Base-by-base conservation (phyloP, 2,888 invertebrate genomes). In the Apoda limacodes region DNA sequence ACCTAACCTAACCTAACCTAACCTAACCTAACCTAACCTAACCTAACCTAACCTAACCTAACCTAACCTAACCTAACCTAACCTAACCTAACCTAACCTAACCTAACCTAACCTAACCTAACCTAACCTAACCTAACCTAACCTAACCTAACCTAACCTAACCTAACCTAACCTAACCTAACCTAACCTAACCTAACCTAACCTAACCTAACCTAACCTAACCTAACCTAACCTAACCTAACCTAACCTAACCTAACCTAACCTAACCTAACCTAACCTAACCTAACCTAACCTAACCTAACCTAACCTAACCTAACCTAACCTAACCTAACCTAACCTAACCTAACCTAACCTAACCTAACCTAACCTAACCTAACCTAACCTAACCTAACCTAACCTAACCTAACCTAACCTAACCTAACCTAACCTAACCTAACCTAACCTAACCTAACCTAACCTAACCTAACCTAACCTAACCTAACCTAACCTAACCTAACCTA, bases 1-100 rank as follows among this genome's bases (percentile, higher is more conserved):
- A 36, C 36, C 36, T 36, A 40, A 36, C 36, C 36, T 40, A 40
- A 40, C 36, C 36, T 40, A 36, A 40, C 36, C 36, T 36, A 40
- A 36, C 39, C 34, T 34, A 40, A 36, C 39, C 39, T 40, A 36
- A 40, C 39, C 39, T 40, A 40, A 36, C 39, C 39, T 35, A 32
- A 32, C 29, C 34, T 28, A 30, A 30, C 32, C 35, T 28, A 32
- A 33, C 33, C 29, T 36, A 32, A 36, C 32, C 32, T 32, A 30
- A 30, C 36, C 32, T 32, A 32, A 36, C 36, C 27, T 27, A 30
- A 22, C 33, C 15, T 25, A 29, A 29, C 32, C 33, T 33, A 30
- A 22, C 27, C 38, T 29, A 28, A 25, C 29, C 24, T 25, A 32
- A 26, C 30, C 29, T 29, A 30, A 32, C 29, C 30, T 26, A 26